Percentiles rank a stretch among this genome's conserved stretches.
phyloP scores from a whole-genome alignment of 2,113 vertebrate genomes.

The Penelope pileata region DNA sequence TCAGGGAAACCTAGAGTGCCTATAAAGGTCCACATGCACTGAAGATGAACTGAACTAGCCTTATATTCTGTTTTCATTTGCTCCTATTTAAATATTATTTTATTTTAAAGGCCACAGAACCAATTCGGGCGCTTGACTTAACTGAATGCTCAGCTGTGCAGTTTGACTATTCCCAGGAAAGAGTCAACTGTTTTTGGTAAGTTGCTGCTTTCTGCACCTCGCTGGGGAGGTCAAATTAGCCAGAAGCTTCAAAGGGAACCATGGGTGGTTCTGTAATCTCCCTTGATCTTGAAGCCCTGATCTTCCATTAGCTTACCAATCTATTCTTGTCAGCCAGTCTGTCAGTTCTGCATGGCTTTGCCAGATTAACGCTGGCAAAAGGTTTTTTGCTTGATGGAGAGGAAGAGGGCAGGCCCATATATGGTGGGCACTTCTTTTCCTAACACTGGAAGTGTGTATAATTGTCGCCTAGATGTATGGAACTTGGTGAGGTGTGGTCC shows the following conservation, averaged over 20 bases:
- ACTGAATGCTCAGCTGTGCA: constrained; percentile 92
- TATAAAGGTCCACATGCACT: background rate
- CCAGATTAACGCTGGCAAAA: background rate
- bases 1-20: background rate
- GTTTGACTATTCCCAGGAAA: constrained; percentile 95
- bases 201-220: constrained; percentile 13
- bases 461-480: background rate
- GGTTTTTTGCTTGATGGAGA: background rate
- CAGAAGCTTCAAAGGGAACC: background rate
- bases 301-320: background rate
- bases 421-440: background rate
- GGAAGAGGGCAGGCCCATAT: background rate
- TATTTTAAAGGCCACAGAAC: constrained; percentile 84
- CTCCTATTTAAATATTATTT: constrained; percentile 3
- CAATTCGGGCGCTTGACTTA: constrained; percentile 90
- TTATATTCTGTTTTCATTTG: background rate
- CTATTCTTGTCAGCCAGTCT: background rate
- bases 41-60: background rate
- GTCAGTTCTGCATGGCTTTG: background rate
- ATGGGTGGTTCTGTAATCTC: background rate
- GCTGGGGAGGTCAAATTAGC: background rate
- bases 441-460: background rate
- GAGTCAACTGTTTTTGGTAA: constrained; percentile 97
- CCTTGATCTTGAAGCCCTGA: background rate
- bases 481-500: background rate